These are phyloP conservation scores for Elachura formosa DNA, from an alignment of 2,113 vertebrate species.

Conservation along the genomic window DNA sequence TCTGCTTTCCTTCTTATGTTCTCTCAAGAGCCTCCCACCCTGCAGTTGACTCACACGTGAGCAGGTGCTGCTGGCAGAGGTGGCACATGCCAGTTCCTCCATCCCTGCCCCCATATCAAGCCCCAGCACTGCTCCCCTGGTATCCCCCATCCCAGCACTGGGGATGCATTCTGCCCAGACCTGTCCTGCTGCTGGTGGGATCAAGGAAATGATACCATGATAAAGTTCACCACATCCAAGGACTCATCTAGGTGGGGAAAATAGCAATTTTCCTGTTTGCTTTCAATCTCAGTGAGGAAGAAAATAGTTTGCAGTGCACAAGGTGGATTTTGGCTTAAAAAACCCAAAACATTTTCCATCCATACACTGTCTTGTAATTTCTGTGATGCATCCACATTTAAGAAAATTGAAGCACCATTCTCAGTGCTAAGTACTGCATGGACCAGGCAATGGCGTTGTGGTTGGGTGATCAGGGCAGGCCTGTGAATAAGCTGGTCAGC, in stretches of 20 bases:
- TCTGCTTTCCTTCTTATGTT: constrained; percentile 26
- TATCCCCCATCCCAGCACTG: rapidly evolving
- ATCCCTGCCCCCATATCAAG: background rate
- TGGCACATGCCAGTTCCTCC: rapidly evolving
- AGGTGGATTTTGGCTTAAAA: background rate
- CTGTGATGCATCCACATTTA: background rate
- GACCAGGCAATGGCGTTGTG: rapidly evolving
- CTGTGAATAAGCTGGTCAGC: background rate
- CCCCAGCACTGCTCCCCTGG: background rate
- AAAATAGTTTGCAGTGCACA: background rate
- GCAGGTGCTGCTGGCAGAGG: constrained; percentile 29
- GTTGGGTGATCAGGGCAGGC: background rate
- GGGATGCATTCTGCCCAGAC: background rate
- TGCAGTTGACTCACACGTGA: background rate
- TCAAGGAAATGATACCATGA: rapidly evolving
- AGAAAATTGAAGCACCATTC: background rate
- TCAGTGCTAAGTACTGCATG: background rate
- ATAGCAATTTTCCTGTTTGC: background rate
- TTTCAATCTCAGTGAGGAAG: background rate
- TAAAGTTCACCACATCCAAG: background rate
- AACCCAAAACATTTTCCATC: background rate
- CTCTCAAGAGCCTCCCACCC: background rate
- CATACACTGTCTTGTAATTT: background rate
- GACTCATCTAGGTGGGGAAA: background rate
- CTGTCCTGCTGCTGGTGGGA: background rate